These are phyloP conservation scores for Spinus olivaceus DNA, from an alignment of 2,797 vertebrate species.

Conservation along the genomic window DNA sequence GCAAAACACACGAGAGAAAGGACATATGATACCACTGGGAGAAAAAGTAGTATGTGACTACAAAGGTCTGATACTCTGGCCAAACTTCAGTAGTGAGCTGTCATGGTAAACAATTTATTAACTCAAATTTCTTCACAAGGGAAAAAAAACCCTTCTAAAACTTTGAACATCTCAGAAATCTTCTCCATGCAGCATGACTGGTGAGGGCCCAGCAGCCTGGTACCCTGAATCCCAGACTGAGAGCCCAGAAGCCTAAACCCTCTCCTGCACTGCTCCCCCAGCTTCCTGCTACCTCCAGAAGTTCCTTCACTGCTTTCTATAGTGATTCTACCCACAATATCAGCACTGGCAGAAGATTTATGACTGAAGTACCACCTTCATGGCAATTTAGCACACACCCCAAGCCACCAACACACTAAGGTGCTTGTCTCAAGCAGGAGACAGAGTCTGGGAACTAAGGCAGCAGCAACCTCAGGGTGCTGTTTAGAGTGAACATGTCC, in stretches of 20 bases:
- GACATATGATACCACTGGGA: not conserved
- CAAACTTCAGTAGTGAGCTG: not conserved
- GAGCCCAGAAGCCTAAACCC: not conserved
- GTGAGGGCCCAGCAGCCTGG: not conserved
- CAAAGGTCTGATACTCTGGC: not conserved
- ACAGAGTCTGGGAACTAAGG: not conserved
- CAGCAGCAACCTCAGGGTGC: not conserved
- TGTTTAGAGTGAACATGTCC: not conserved
- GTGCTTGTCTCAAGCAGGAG: not conserved
- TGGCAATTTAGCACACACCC: not conserved
- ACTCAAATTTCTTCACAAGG: not conserved
- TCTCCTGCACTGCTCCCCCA: not conserved
- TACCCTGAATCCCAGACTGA: not conserved
- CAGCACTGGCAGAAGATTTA: not conserved
- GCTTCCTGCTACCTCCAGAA: not conserved
- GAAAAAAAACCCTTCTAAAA: not conserved
- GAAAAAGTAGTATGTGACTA: not conserved
- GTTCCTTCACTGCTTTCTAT: not conserved
- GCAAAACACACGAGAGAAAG: constrained; percentile 3
- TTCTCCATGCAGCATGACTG: not conserved
- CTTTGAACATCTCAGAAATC: not conserved
- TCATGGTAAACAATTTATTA: not conserved
- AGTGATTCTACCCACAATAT: not conserved
- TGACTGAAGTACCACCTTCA: not conserved
- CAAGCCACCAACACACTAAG: not conserved